Conservation (phyloP, 2,113 vertebrate genomes). For the Alligator mississippiensis region DNA sequence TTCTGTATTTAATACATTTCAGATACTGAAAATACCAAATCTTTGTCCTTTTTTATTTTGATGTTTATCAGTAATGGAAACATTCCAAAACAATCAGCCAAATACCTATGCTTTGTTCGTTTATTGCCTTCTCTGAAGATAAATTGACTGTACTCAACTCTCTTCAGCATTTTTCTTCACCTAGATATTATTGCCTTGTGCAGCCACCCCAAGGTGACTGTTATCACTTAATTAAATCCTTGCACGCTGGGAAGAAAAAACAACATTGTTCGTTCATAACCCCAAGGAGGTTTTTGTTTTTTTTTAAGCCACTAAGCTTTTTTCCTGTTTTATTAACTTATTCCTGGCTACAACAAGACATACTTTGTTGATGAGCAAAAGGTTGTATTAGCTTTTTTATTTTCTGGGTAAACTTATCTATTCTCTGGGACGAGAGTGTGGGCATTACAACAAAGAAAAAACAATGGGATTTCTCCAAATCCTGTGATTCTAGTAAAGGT, state of each 20-base stretch:
- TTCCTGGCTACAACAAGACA: constrained; percentile 84
- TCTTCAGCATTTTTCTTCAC: constrained; percentile 90
- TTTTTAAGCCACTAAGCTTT: constrained; percentile 84
- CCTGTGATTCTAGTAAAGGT: constrained; percentile 76
- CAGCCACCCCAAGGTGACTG: constrained; percentile 93
- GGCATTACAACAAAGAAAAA: constrained; percentile 69
- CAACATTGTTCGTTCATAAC: constrained; percentile 92
- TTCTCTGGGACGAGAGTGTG: constrained; percentile 71
- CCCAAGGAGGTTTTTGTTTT: constrained; percentile 84
- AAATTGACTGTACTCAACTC: constrained; percentile 88
- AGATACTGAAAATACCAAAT: constrained; percentile 84
- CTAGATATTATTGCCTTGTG: constrained; percentile 91
- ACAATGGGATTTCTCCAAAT: constrained; percentile 73
- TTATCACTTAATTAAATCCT: constrained; percentile 96
- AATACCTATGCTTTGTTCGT: constrained; percentile 86
- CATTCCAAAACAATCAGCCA: constrained; percentile 86
- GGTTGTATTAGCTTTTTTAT: constrained; percentile 85
- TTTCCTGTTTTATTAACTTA: constrained; percentile 87
- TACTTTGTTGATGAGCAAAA: constrained; percentile 87
- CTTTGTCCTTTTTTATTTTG: constrained; percentile 80
- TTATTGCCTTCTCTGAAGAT: constrained; percentile 87
- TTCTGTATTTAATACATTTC: constrained; percentile 82
- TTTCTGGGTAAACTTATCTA: constrained; percentile 84
- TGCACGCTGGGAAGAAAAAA: constrained; percentile 90
- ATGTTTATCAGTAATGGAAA: constrained; percentile 87